Conservation (phyloP, 2,113 vertebrate genomes). For the Pelecanoides urinatrix region DNA sequence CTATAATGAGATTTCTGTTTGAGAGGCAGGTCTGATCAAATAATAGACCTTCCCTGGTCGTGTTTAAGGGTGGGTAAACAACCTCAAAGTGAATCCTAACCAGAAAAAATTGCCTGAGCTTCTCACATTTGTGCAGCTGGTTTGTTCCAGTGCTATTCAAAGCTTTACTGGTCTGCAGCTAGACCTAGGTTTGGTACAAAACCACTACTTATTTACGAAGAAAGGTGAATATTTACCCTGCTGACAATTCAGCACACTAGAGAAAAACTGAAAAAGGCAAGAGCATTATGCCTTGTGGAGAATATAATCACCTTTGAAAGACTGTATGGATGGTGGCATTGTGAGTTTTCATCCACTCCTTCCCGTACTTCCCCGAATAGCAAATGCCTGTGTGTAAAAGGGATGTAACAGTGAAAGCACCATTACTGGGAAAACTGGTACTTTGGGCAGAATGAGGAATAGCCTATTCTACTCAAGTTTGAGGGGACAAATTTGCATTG, state of each 20-base stretch:
- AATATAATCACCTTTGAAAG: neutral
- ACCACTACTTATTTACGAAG: neutral
- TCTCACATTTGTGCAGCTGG: neutral
- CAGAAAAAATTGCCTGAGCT: slow-evolving; percentile 8
- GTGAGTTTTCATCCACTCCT: neutral
- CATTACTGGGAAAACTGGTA: neutral
- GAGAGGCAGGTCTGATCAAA: slow-evolving; percentile 44
- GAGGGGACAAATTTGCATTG: neutral
- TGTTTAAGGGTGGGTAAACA: slow-evolving; percentile 47
- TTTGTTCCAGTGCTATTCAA: neutral
- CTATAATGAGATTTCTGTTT: slow-evolving; percentile 25
- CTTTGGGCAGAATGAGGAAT: neutral
- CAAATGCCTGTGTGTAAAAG: neutral
- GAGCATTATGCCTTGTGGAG: neutral
- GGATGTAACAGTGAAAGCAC: neutral
- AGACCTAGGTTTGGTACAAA: neutral
- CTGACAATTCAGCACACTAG: neutral
- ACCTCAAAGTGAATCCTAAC: slow-evolving; percentile 26
- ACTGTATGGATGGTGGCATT: neutral
- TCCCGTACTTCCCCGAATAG: neutral
- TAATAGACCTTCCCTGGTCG: slow-evolving; percentile 36
- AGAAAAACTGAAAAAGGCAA: neutral
- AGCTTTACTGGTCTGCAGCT: neutral
- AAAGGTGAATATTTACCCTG: slow-evolving; percentile 16
- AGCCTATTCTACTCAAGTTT: neutral